phyloP scores from a whole-genome alignment of 2,113 vertebrate species.

The Desmodus rotundus region DNA sequence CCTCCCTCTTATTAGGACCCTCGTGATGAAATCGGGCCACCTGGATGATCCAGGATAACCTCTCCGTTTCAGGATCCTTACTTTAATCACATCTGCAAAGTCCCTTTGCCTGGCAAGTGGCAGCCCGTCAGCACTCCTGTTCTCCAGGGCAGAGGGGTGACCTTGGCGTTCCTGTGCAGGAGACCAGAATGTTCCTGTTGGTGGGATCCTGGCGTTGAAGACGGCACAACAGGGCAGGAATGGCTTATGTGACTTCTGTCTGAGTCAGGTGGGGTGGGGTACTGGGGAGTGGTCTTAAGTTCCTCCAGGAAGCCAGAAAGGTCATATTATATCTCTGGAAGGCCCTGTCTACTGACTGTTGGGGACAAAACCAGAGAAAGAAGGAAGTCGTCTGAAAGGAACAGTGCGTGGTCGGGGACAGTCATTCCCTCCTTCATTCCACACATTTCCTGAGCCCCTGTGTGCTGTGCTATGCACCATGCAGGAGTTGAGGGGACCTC shows the following conservation, averaged over 20 bases:
- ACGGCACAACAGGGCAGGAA: not conserved
- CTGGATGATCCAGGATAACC: not conserved
- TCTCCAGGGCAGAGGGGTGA: not conserved
- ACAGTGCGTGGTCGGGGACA: not conserved
- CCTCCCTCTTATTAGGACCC: not conserved
- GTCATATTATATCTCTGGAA: not conserved
- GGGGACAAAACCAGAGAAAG: not conserved
- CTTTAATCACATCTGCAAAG: not conserved
- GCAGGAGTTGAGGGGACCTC: not conserved
- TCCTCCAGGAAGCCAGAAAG: not conserved
- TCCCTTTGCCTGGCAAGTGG: not conserved
- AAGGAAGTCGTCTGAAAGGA: not conserved
- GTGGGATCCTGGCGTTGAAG: not conserved
- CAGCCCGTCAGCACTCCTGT: not conserved
- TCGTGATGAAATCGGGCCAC: not conserved
- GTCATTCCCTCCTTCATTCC: not conserved
- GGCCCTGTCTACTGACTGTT: not conserved
- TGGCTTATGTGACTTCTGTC: not conserved
- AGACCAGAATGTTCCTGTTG: fast-evolving
- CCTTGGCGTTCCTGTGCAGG: not conserved
- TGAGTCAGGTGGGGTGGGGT: not conserved
- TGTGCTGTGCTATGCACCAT: not conserved
- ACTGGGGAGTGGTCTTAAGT: not conserved
- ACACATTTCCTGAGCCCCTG: not conserved
- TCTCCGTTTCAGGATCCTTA: not conserved